Evolutionary conservation across 2,888 invertebrate genomes (phyloP).

Genomic region (Atethmia centrago): DNA sequence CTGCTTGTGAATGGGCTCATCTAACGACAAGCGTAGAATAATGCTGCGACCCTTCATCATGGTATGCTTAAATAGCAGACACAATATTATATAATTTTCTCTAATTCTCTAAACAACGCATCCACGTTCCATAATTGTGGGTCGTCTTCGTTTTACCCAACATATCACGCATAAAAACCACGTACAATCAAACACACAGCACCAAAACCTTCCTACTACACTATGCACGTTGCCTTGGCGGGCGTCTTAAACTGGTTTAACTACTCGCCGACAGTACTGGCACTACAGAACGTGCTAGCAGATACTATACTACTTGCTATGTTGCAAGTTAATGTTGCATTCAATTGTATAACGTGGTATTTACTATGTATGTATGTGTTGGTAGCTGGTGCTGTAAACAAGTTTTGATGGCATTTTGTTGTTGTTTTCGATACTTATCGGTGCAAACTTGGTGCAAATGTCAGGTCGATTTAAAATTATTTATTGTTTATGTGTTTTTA

Average conservation of each 20-base stretch:
- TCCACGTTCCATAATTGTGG: not conserved
- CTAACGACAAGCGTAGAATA: not conserved
- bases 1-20: too few species aligned
- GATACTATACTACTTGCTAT: slow-evolving; percentile 3
- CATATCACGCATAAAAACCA: too few species aligned
- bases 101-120: not conserved
- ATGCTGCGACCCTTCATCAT: not conserved
- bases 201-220: not conserved
- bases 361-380: not conserved
- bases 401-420: slow-evolving; percentile 1
- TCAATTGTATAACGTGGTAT: slow-evolving; percentile 29
- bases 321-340: slow-evolving; percentile 39
- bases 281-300: slow-evolving; percentile 24
- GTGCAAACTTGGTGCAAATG: not conserved
- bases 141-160: too few species aligned
- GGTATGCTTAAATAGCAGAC: not conserved
- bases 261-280: slow-evolving; percentile 19
- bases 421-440: slow-evolving; percentile 5
- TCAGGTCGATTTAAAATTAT: not conserved
- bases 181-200: slow-evolving; percentile 1
- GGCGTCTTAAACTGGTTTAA: slow-evolving; percentile 46
- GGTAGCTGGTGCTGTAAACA: slow-evolving; percentile 3
- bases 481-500: not conserved
- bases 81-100: not conserved
- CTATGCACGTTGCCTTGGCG: slow-evolving; percentile 29